Base-by-base conservation (phyloP, 2,113 vertebrate genomes). In the Plotosus lineatus region DNA sequence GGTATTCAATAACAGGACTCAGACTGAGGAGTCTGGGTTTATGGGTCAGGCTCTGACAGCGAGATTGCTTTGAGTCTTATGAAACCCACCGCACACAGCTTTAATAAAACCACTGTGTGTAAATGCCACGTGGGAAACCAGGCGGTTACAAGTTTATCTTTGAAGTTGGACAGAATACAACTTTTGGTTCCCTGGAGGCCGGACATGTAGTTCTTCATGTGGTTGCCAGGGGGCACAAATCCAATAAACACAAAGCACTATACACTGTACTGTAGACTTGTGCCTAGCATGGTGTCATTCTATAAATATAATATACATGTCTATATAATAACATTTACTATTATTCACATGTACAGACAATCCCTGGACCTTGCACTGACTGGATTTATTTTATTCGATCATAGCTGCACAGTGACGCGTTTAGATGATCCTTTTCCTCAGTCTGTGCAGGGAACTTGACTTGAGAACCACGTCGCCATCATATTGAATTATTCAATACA, bases 401-500 rank as follows among this genome's bases (percentile, higher is more conserved):
- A 50, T 33, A 9, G 11, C 2, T 7, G 9, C 33, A 11, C 44
- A 15, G 42, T 1, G 42, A 6, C 5, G 42, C 42, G 28, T 26
- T 19, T 26, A 44, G 11, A 26, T 9, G 8, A 26, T 26, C 21
- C 36, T 69, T 68, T 69, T 69, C 3, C 63, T 66, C 10, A 23
- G 63, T 66, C 63, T 66, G 63, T 66, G n/a, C n/a, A n/a, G n/a
- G n/a, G n/a, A n/a, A n/a, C n/a, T 44, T 69, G 23, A 69, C 63
- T 40, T n/a, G 44, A 26, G 40, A 46, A 15, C 65, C 23, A 46
- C 40, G 15, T 48, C 68, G 28, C 42, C 68, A 48, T 28, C n/a
- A 4, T 48, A 44, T 71, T 71, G 46, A 46, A 48, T 71, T 71
- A 71, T 6, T 28, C 42, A 46, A 8, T 21, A 2, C 69, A 23